These are phyloP conservation scores for Amia ocellicauda DNA, from an alignment of 2,113 vertebrate species.

Conservation along the genomic window DNA sequence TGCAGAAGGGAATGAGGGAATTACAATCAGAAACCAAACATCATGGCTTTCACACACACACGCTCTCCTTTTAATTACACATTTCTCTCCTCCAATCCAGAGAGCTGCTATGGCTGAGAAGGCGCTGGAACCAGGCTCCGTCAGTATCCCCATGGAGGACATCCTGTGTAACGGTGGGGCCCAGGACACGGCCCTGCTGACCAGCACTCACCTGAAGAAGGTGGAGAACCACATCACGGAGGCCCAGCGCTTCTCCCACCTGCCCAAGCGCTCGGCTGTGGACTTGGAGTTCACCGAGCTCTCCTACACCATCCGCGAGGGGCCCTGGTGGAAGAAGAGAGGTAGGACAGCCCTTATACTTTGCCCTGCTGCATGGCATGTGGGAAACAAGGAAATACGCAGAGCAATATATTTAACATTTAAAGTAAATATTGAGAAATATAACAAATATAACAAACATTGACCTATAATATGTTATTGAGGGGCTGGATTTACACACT, in stretches of 20 bases:
- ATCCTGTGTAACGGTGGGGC: slow-evolving; percentile 66
- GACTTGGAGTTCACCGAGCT: slow-evolving; percentile 92
- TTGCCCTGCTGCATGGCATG: too few species aligned
- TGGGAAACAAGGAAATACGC: too few species aligned
- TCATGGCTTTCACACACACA: too few species aligned
- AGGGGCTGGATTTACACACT: too few species aligned
- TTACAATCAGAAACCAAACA: too few species aligned
- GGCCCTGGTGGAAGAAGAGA: slow-evolving; percentile 90
- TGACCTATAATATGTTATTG: too few species aligned
- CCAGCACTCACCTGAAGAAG: slow-evolving; percentile 89
- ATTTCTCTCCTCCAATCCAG: slow-evolving; percentile 41
- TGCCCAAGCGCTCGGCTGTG: slow-evolving; percentile 89
- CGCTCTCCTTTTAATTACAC: not conserved
- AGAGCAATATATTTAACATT: too few species aligned
- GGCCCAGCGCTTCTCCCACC: slow-evolving; percentile 92
- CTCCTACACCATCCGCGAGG: slow-evolving; percentile 92
- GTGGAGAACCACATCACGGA: slow-evolving; percentile 98
- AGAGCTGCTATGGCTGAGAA: slow-evolving; percentile 76
- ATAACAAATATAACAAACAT: too few species aligned
- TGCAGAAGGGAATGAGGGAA: too few species aligned
- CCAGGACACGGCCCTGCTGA: slow-evolving; percentile 79
- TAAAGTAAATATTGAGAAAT: too few species aligned
- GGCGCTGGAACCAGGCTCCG: slow-evolving; percentile 63
- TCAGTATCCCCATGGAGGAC: slow-evolving; percentile 87
- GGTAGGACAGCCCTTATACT: slow-evolving; percentile 66